Evolutionary conservation across 2,888 invertebrate species (phyloP).

Genomic region (Hirtodrosophila cameraria): DNA sequence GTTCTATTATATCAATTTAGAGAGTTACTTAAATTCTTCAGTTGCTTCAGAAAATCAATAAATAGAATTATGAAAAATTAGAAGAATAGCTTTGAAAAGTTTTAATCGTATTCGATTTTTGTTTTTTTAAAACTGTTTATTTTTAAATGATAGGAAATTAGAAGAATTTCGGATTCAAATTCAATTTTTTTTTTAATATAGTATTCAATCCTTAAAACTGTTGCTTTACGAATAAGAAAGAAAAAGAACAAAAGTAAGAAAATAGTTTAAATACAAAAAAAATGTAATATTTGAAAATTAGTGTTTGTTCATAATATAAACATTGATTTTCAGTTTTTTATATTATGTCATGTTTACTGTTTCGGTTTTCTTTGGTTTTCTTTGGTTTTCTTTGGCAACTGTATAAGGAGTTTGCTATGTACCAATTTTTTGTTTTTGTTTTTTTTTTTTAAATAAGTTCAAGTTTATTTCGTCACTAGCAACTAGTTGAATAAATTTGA

Average conservation of each 20-base stretch:
- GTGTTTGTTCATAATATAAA: slow-evolving; percentile 20
- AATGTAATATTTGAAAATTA: slow-evolving; percentile 1
- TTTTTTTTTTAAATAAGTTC: slow-evolving; percentile 28
- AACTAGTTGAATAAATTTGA: slow-evolving; percentile 53
- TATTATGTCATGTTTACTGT: slow-evolving; percentile 1
- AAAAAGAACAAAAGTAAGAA: no score
- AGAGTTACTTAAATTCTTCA: slow-evolving; percentile 22
- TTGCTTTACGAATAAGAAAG: no score
- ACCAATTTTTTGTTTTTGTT: not conserved
- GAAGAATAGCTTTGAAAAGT: no score
- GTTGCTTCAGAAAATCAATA: slow-evolving; percentile 3
- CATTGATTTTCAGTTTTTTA: slow-evolving; percentile 4
- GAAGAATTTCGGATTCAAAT: no score
- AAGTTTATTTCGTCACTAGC: slow-evolving; percentile 51
- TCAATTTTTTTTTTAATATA: no score
- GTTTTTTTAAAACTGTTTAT: no score
- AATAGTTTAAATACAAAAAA: not conserved
- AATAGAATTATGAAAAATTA: no score
- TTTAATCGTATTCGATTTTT: no score
- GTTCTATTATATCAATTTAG: slow-evolving; percentile 38
- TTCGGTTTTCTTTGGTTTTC: slow-evolving; percentile 4
- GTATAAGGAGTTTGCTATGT: slow-evolving; percentile 58
- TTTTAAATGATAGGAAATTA: no score
- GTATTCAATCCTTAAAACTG: no score
- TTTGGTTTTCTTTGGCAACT: slow-evolving; percentile 42